phyloP scores from a whole-genome alignment of 2,113 vertebrate genomes.

The Heloderma charlesbogerti region DNA sequence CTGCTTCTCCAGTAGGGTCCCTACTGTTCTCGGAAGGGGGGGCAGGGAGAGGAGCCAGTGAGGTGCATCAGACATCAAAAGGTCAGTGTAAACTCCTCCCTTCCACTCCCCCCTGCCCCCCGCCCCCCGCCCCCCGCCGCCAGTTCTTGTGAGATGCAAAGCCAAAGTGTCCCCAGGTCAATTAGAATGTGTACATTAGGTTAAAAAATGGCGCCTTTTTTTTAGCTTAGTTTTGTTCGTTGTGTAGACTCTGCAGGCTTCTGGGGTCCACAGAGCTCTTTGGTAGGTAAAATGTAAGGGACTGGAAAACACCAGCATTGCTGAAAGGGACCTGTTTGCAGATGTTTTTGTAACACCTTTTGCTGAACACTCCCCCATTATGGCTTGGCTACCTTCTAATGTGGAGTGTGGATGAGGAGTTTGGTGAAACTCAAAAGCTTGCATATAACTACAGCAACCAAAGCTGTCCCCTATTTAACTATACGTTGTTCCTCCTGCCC shows the following conservation, averaged over 20 bases:
- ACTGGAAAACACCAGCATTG: no score
- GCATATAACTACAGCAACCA: neutral
- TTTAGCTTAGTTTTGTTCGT: neutral
- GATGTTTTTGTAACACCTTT: neutral
- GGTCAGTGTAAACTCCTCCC: constrained; percentile 62
- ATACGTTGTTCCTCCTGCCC: neutral
- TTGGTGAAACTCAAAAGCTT: neutral
- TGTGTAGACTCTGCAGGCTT: neutral
- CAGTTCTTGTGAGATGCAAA: neutral
- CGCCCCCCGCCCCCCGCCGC: no score
- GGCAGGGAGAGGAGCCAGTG: constrained; percentile 75
- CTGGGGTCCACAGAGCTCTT: neutral
- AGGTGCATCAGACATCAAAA: constrained; percentile 73
- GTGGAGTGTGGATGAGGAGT: neutral
- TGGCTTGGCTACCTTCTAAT: neutral
- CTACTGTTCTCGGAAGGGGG: constrained; percentile 78
- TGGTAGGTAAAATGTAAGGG: neutral
- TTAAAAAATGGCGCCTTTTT: neutral
- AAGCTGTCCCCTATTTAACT: neutral
- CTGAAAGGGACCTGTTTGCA: neutral
- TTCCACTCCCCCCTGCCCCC: neutral
- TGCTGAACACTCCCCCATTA: neutral
- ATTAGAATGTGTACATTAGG: neutral
- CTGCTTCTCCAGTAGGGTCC: constrained; percentile 77
- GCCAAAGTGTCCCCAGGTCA: neutral